These are phyloP conservation scores for Drosophila helvetica DNA, from an alignment of 2,888 invertebrate genomes.

Conservation along the genomic window DNA sequence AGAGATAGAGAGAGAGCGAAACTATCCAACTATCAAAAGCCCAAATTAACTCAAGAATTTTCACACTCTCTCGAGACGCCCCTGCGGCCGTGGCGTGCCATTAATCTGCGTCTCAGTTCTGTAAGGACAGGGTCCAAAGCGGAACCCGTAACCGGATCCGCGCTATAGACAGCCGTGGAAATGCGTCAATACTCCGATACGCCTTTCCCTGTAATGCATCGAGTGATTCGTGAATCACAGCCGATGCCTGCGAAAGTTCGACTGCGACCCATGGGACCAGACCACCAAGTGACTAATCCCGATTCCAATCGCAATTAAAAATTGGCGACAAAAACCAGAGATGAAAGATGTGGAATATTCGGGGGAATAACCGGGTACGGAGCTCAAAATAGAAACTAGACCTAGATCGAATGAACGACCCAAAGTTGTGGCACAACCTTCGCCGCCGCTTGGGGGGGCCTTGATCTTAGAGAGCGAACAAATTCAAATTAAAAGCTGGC, in stretches of 20 bases:
- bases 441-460: constrained; percentile 36
- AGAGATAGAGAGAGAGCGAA: constrained; percentile 2
- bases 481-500: constrained; percentile 26
- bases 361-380: constrained; percentile 38
- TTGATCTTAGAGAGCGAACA: constrained; percentile 55
- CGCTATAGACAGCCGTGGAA: background rate
- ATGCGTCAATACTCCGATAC: constrained; percentile 34
- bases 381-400: constrained; percentile 37
- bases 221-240: constrained; percentile 47
- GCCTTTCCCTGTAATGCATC: constrained; percentile 31
- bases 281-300: constrained; percentile 38
- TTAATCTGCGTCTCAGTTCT: constrained; percentile 32
- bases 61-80: constrained; percentile 18
- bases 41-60: background rate
- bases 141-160: constrained; percentile 24
- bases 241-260: constrained; percentile 22
- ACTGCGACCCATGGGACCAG: background rate
- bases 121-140: constrained; percentile 23
- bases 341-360: background rate
- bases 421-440: constrained; percentile 11
- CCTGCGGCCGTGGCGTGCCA: too few relatives aligned
- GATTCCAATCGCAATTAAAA: constrained; percentile 2
- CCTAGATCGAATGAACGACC: constrained; percentile 11
- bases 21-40: constrained; percentile 19
- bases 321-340: background rate